These are phyloP conservation scores for Nymphalis c-album DNA, from an alignment of 2,888 invertebrate genomes.

Conservation along the genomic window DNA sequence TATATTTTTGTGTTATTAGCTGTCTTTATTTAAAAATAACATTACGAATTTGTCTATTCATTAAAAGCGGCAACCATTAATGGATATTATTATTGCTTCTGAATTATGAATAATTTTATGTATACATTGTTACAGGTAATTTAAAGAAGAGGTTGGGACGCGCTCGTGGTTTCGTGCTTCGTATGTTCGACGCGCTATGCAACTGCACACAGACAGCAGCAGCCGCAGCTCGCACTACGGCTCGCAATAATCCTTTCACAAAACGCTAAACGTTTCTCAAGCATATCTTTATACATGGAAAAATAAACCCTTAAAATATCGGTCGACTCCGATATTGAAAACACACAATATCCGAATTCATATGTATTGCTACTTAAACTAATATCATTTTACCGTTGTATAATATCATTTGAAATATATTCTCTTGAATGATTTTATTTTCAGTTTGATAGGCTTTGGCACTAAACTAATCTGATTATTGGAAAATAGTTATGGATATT, in stretches of 20 bases:
- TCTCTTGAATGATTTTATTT: background rate
- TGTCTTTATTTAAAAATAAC: too few relatives aligned
- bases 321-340: background rate
- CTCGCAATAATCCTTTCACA: slow-evolving; percentile 70
- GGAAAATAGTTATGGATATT: slow-evolving; percentile 7
- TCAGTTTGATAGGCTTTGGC: background rate
- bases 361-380: too few relatives aligned
- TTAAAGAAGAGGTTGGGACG: slow-evolving; percentile 82
- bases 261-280: slow-evolving; percentile 61
- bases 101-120: background rate
- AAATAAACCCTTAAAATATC: background rate
- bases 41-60: too few relatives aligned
- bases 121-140: slow-evolving; percentile 65
- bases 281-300: slow-evolving; percentile 5
- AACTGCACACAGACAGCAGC: slow-evolving; percentile 83
- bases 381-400: too few relatives aligned
- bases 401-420: too few relatives aligned
- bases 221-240: slow-evolving; percentile 76
- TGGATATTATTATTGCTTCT: too few relatives aligned
- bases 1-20: too few relatives aligned
- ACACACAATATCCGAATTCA: background rate
- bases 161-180: slow-evolving; percentile 82
- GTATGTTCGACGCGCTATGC: slow-evolving; percentile 84
- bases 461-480: background rate
- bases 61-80: too few relatives aligned